phyloP scores from a whole-genome alignment of 1,140 invertebrate genomes.

The Vanessa tameamea region DNA sequence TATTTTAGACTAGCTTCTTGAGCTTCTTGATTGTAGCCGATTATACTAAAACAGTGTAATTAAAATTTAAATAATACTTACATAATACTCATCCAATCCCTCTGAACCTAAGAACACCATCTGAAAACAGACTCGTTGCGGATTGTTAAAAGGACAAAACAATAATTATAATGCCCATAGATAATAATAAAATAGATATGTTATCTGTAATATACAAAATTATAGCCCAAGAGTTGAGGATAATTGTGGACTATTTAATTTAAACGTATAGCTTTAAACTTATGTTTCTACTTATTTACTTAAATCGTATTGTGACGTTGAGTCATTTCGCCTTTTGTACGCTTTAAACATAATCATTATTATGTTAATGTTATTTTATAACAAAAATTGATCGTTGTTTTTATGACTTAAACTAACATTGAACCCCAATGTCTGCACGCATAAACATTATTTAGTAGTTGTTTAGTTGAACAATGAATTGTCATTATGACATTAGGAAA shows the following conservation, averaged over 20 bases:
- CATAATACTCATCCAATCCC: background rate
- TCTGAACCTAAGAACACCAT: background rate
- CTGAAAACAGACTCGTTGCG: background rate
- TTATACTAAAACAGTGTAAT: background rate
- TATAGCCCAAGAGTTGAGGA: too few relatives aligned
- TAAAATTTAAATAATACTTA: background rate
- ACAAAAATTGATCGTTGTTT: slow-evolving; percentile 5
- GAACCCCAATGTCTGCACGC: too few relatives aligned
- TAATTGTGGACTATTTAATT: too few relatives aligned
- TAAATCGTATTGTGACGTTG: background rate
- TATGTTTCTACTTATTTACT: background rate
- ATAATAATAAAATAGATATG: background rate
- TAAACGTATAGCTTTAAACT: too few relatives aligned
- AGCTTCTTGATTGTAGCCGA: too few relatives aligned
- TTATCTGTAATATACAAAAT: background rate
- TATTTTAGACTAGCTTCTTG: too few relatives aligned
- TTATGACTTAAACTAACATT: too few relatives aligned
- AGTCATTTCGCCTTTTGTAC: slow-evolving; percentile 4
- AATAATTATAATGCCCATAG: background rate
- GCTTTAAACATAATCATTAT: too few relatives aligned
- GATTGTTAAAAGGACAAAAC: background rate
- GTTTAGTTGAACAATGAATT: too few relatives aligned
- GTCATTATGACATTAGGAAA: too few relatives aligned
- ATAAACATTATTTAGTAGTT: too few relatives aligned
- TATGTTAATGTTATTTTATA: background rate